A percentile compares a stretch with the other conserved stretches of the same genome.
Evolutionary conservation across 2,888 invertebrate genomes (phyloP).

Genomic region (Nasonovia ribisnigri): DNA sequence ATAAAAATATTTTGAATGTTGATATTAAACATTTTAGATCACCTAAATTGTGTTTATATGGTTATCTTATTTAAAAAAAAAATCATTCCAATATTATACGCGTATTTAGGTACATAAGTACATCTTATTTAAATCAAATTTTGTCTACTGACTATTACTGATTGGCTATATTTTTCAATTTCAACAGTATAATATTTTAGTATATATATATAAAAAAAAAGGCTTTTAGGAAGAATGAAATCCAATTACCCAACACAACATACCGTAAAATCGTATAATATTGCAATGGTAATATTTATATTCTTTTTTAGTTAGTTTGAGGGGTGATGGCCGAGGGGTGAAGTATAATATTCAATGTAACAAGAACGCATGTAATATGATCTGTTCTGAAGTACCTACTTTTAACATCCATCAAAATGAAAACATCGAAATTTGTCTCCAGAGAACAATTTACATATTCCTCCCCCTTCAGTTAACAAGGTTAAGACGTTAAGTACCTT

Average conservation of each 20-base stretch:
- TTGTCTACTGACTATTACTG: neutral
- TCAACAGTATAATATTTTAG: neutral
- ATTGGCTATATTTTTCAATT: neutral
- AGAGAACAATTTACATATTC: slow-evolving; percentile 32
- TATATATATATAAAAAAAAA: neutral
- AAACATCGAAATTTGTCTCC: neutral
- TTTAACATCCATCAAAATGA: slow-evolving; percentile 28
- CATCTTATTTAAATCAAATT: neutral
- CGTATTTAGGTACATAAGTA: neutral
- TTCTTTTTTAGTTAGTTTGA: neutral
- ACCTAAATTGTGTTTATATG: neutral
- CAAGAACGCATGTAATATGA: neutral
- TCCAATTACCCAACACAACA: slow-evolving; percentile 1
- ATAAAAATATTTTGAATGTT: neutral
- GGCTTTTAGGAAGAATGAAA: neutral
- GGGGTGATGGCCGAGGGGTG: neutral
- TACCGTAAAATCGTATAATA: slow-evolving; percentile 31
- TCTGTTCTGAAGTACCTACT: neutral
- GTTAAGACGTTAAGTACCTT: neutral
- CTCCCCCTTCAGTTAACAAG: neutral
- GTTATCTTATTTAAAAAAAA: neutral
- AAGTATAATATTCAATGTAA: neutral
- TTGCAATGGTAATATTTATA: slow-evolving; percentile 32
- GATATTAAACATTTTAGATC: neutral
- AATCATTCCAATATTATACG: neutral